These are phyloP conservation scores for Uloborus plumipes DNA, from an alignment of 2,888 invertebrate genomes.

Conservation along the genomic window DNA sequence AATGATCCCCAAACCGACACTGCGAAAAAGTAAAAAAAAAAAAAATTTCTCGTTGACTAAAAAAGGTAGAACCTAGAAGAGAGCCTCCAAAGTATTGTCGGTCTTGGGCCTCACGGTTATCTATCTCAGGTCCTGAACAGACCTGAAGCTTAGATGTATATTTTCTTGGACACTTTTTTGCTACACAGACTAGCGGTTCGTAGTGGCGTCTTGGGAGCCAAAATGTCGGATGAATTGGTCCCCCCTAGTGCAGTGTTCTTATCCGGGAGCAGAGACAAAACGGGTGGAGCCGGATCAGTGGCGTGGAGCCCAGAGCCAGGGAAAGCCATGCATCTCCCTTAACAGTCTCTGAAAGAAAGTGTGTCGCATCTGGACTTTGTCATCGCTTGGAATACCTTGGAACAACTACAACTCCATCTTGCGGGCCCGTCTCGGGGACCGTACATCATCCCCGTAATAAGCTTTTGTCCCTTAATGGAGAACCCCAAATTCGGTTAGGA, in stretches of 20 bases:
- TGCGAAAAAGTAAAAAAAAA: too few species aligned
- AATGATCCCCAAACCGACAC: too few species aligned
- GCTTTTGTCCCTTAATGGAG: conserved; percentile 4
- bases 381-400: conserved; percentile 2
- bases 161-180: neutral
- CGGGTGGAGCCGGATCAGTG: neutral
- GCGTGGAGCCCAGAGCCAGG: neutral
- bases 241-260: neutral
- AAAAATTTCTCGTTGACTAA: too few species aligned
- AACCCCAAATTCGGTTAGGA: conserved; percentile 32
- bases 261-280: neutral
- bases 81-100: too few species aligned
- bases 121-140: too few species aligned
- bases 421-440: conserved; percentile 2
- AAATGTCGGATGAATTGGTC: too few species aligned
- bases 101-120: too few species aligned
- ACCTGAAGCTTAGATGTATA: too few species aligned
- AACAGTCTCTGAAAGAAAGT: conserved; percentile 5
- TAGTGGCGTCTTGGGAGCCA: neutral
- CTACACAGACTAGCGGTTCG: neutral
- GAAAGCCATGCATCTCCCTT: conserved; percentile 3
- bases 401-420: neutral
- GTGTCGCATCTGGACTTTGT: conserved; percentile 1
- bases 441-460: conserved; percentile 6
- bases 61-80: too few species aligned